phyloP scores from a whole-genome alignment of 2,888 invertebrate species.

The Taphrorychus bicolor region DNA sequence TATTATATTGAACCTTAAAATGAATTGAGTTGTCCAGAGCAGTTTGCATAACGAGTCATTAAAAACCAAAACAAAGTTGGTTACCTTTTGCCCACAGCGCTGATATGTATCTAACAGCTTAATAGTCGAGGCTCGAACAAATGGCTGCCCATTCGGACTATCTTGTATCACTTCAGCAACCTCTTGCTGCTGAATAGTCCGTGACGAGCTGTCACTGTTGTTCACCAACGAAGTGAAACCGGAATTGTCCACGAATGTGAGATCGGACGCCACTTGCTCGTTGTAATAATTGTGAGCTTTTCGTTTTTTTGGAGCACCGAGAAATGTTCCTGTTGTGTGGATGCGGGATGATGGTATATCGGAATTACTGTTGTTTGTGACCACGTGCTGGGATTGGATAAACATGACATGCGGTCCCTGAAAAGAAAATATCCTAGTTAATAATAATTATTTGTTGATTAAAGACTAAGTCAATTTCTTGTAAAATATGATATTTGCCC shows the following conservation, averaged over 20 bases:
- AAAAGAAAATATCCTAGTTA: constrained; percentile 48
- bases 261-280: constrained; percentile 51
- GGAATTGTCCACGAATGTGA: constrained; percentile 49
- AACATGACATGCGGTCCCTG: constrained; percentile 90
- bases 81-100: constrained; percentile 71
- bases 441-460: too few relatives aligned
- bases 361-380: constrained; percentile 62
- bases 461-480: too few relatives aligned
- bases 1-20: too few relatives aligned
- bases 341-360: constrained; percentile 1
- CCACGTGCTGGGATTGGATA: constrained; percentile 71
- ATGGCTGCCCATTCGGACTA: constrained; percentile 58
- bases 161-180: constrained; percentile 17
- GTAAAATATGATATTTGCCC: too few relatives aligned
- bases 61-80: constrained; percentile 13
- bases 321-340: constrained; percentile 8
- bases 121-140: constrained; percentile 72
- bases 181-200: constrained; percentile 1
- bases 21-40: too few relatives aligned
- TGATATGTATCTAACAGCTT: constrained; percentile 71
- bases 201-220: constrained; percentile 2
- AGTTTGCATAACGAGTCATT: too few relatives aligned
- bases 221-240: constrained; percentile 50
- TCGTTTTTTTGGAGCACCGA: constrained; percentile 54
- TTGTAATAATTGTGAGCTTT: constrained; percentile 54